phyloP scores from a whole-genome alignment of 2,113 vertebrate genomes.

The Ameiurus melas region DNA sequence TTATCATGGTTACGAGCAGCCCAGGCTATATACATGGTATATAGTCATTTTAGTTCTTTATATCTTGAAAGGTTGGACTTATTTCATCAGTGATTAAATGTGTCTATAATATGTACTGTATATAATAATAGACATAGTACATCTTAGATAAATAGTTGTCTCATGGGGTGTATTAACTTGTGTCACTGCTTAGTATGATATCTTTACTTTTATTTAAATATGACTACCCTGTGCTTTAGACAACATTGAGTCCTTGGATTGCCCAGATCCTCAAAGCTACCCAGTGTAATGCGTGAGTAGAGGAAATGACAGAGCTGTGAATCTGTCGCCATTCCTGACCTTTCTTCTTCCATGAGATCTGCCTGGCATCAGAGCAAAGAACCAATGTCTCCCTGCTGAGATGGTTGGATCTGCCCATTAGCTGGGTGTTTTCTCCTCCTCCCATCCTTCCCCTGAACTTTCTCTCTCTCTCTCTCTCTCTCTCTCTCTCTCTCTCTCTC shows the following conservation, averaged over 20 bases:
- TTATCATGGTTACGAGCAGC: background rate
- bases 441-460: conserved; percentile 37
- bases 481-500: conserved; percentile 9
- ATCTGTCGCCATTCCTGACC: conserved; percentile 1
- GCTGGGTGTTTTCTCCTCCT: conserved; percentile 43
- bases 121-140: background rate
- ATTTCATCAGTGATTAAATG: background rate
- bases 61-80: background rate
- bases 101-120: background rate
- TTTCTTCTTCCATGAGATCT: background rate
- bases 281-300: background rate
- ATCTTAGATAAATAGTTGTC: background rate
- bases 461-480: background rate
- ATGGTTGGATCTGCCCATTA: background rate
- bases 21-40: background rate
- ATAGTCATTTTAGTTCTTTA: background rate
- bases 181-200: background rate
- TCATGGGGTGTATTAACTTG: background rate
- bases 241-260: background rate
- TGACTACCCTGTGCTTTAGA: background rate
- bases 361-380: conserved; percentile 26
- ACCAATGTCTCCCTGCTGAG: conserved; percentile 16
- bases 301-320: conserved; percentile 19
- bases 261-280: background rate
- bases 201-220: background rate